These are phyloP conservation scores for Morbakka virulenta DNA, from an alignment of 30 jellyfish, hydroid and myxozoan species.

Conservation along the genomic window DNA sequence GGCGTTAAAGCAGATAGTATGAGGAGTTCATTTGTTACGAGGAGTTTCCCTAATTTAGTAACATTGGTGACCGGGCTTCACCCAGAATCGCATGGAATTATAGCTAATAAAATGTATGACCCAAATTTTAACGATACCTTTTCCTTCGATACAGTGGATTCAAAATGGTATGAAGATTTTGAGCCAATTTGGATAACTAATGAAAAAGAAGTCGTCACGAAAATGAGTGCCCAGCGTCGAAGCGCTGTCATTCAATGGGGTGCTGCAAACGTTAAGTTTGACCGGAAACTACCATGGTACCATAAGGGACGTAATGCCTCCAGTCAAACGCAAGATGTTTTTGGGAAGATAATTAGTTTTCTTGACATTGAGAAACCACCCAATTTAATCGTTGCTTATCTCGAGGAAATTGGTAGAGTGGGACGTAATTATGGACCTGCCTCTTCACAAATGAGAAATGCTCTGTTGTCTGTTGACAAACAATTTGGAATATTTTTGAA, in stretches of 20 bases:
- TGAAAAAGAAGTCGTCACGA: conserved; percentile 9
- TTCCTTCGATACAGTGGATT: conserved; percentile 35
- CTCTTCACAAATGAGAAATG: conserved; percentile 11
- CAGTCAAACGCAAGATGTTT: conserved; percentile 34
- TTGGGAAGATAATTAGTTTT: conserved; percentile 36
- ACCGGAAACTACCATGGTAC: conserved; percentile 64
- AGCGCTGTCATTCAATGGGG: conserved; percentile 94
- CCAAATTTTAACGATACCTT: conserved; percentile 72
- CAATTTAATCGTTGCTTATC: conserved; percentile 67
- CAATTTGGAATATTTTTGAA: conserved; percentile 38
- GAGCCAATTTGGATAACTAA: conserved; percentile 84
- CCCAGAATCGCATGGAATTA: conserved; percentile 87
- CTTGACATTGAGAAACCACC: conserved; percentile 64
- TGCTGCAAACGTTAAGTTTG: conserved; percentile 65
- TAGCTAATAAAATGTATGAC: conserved; percentile 75
- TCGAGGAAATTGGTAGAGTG: conserved; percentile 68
- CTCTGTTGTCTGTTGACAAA: conserved; percentile 27
- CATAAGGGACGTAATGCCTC: conserved; percentile 31
- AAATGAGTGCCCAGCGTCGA: conserved; percentile 1
- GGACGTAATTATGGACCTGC: conserved; percentile 87
- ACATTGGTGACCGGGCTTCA: conserved; percentile 84
- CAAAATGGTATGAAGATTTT: conserved; percentile 82
- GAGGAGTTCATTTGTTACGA: conserved; percentile 64
- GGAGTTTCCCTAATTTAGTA: conserved; percentile 86
- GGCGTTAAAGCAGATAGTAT: conserved; percentile 84